Evolutionary conservation across 2,113 vertebrate species (phyloP), one percentile per base, ranked within the genome.

Genomic region (Copsychus sechellarum): DNA sequence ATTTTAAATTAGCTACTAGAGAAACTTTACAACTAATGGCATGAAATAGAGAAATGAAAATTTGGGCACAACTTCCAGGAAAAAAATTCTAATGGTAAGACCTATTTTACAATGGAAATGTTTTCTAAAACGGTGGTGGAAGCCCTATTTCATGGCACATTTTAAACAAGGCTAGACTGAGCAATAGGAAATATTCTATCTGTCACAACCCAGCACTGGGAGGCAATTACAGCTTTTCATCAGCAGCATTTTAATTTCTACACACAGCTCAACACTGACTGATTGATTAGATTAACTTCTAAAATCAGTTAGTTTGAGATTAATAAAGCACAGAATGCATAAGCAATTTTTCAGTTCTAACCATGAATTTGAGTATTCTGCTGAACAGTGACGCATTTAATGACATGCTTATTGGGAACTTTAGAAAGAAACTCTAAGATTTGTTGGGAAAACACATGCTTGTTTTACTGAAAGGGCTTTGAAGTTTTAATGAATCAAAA

Each of bases 11-110:
- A 90, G 29, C 74, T 93, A 67, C 40, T 72, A 80, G 11, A 95
- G 56, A 86, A 90, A 84, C 14, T 56, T 90, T 77, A 72, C 18
- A 81, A 86, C 57, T 70, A 89, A 91, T 61, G 14, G 51, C 80
- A 94, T 74, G 47, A 96, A 96, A 97, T 92, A 83, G 81, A 92
- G 70, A 96, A 10, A 91, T 69, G 40, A 96, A 96, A 95, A 85
- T 66, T 73, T 82, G 66, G 77, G 28, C 54, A 92, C 57, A 81
- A 81, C 80, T 81, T 90, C 70, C 66, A 93, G 95, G 97, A 90
- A 97, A 97, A 96, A 90, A 51, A 66, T 42, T 50, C 53, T 86
- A 93, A 95, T 64, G 72, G 74, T 56, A 96, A 95, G 51, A 72
- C 50, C 16, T 71, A n/a, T 56, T 78, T 61, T 72, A 85, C 33